Evolutionary conservation across 53 echinoderm and acorn worm genomes (phyloP), one percentile per base, ranked within the genome.

Genomic region (Echinometra lucunter): DNA sequence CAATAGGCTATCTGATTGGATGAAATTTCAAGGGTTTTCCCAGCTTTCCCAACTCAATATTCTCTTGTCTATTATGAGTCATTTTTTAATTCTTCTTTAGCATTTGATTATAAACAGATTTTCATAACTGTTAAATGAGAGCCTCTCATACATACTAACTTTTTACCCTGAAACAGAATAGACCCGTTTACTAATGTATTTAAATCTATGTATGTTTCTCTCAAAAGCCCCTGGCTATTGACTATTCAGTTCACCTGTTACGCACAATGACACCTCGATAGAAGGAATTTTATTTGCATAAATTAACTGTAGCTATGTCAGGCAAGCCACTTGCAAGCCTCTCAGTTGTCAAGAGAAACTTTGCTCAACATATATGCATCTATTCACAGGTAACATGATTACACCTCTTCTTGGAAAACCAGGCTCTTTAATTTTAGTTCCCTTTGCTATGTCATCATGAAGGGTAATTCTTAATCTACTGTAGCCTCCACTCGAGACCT

Each of bases 371-470:
- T n/a, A n/a, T n/a, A n/a, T n/a, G n/a, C n/a, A n/a, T n/a, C n/a
- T n/a, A n/a, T 35, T 72, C 32, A 35, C 32, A 32, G 72, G 25
- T 25, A 25, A 21, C 21, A 6, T 23, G 0, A 63, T 63, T 69
- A 69, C 10, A 69, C 12, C 30, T 69, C 11, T 13, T 12, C 44
- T 44, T 81, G 40, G 81, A 44, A n/a, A 81, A 81, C 81, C 81
- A 25, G 81, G 44, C 85, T 85, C 85, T 85, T 85, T 85, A 85
- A 85, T 85, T 47, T 49, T 45, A 85, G 49, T n/a, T 2, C 47
- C 49, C 85, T 85, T 85, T 85, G 85, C 85, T 85, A 85, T 49
- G 53, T 85, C 85, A 85, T 85, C 85, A 47, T 85, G 49, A 85
- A 85, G 85, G 85, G 47, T 28, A 49, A 49, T 85, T 85, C 49